Percentiles rank a stretch among this genome's conserved stretches.
Evolutionary conservation across 2,797 vertebrate genomes (phyloP).

Genomic region (Gambusia yucatana): DNA sequence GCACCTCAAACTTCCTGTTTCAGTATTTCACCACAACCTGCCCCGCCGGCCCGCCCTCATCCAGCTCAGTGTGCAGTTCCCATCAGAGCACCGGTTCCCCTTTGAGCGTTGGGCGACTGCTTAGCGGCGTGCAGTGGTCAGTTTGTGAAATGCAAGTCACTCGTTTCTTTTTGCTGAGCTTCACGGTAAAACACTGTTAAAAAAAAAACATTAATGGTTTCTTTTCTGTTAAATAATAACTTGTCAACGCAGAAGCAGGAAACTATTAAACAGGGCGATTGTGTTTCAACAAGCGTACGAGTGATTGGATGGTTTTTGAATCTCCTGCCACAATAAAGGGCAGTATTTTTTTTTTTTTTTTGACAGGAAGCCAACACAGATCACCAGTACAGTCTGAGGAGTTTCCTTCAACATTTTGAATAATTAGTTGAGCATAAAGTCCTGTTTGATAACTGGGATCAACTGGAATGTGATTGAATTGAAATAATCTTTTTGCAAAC

Average conservation of each 20-base stretch:
- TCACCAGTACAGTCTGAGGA: too few species aligned
- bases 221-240: too few species aligned
- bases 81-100: constrained; percentile 41
- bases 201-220: not conserved
- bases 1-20: constrained; percentile 73
- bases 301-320: not conserved
- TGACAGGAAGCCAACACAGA: not conserved
- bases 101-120: constrained; percentile 3
- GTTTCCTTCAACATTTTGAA: too few species aligned
- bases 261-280: not conserved
- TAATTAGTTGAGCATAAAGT: too few species aligned
- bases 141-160: constrained; percentile 3
- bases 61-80: constrained; percentile 8
- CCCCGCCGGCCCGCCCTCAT: not conserved
- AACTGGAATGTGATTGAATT: too few species aligned
- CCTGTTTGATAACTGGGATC: too few species aligned
- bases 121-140: constrained; percentile 7
- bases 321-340: not conserved
- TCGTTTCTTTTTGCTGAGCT: not conserved
- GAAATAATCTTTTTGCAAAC: too few species aligned
- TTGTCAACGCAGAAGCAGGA: not conserved
- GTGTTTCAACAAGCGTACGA: not conserved
- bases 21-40: constrained; percentile 54
- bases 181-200: not conserved
- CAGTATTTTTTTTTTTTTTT: not conserved